A percentile compares a stretch with the other conserved stretches of the same genome.
Conservation (phyloP, 2,888 invertebrate genomes). For the Nesidiocoris tenuis region DNA sequence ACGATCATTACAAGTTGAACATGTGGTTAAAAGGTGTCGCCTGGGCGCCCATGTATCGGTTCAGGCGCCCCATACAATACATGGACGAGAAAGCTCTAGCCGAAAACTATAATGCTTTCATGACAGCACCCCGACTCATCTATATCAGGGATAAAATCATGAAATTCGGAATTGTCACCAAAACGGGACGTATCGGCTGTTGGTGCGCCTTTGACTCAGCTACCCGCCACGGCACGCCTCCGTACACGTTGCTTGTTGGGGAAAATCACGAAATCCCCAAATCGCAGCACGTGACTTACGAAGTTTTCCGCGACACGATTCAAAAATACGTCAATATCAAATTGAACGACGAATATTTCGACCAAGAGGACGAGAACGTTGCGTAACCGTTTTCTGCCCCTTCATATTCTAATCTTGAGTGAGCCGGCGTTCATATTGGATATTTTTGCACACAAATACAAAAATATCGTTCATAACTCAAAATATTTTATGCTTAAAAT, state of each 20-base stretch:
- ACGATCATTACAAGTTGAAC: not conserved
- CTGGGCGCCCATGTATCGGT: slow-evolving; percentile 20
- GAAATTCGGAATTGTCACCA: not conserved
- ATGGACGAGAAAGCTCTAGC: not conserved
- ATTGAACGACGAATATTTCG: slow-evolving; percentile 14
- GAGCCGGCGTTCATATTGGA: too few relatives aligned
- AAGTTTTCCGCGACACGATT: not conserved
- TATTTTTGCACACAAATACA: too few relatives aligned
- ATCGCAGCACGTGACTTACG: slow-evolving; percentile 11
- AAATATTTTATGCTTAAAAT: too few relatives aligned
- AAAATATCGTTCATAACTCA: too few relatives aligned
- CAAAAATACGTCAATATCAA: not conserved
- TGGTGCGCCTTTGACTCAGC: not conserved
- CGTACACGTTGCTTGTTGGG: slow-evolving; percentile 1
- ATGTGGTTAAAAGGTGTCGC: slow-evolving; percentile 18
- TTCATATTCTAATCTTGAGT: too few relatives aligned
- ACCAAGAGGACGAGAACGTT: not conserved
- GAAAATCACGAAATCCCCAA: not conserved
- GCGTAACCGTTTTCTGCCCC: too few relatives aligned
- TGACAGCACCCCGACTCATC: not conserved
- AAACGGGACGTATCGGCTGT: slow-evolving; percentile 3
- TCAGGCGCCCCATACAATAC: not conserved
- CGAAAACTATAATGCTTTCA: not conserved
- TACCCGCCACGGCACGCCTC: not conserved
- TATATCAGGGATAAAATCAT: slow-evolving; percentile 7